Conservation (phyloP, 2,113 vertebrate genomes). For the Alethe castanea region DNA sequence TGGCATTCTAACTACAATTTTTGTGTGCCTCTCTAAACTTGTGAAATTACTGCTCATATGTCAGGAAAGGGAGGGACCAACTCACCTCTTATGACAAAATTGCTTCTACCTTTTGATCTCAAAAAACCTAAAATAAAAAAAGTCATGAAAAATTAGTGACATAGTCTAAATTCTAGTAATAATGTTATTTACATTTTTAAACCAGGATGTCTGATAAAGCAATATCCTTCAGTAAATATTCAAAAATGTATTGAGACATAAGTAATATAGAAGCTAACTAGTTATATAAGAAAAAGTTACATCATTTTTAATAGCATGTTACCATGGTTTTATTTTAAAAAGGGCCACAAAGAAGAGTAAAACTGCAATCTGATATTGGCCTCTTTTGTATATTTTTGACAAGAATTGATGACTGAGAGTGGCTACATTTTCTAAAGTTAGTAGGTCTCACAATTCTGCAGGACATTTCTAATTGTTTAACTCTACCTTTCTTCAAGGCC, state of each 20-base stretch:
- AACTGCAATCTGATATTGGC: background rate
- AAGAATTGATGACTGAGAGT: background rate
- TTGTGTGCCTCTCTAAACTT: background rate
- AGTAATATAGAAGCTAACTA: background rate
- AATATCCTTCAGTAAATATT: background rate
- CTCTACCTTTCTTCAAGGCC: background rate
- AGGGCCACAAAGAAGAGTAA: background rate
- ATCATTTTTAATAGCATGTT: background rate
- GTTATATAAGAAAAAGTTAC: background rate
- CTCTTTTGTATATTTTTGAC: background rate
- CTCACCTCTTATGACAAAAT: background rate
- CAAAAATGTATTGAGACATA: background rate
- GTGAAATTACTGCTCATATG: background rate
- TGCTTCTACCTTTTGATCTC: background rate
- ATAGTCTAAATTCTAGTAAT: background rate
- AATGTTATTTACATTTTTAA: background rate
- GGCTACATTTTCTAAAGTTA: background rate
- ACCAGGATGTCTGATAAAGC: background rate
- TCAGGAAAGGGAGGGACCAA: background rate
- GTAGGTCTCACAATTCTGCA: background rate
- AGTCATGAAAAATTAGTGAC: background rate
- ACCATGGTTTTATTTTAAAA: background rate
- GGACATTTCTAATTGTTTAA: background rate
- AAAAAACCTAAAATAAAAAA: background rate
- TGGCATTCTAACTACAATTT: background rate